These are phyloP conservation scores for Bombus soroeensis DNA, from an alignment of 1,140 invertebrate genomes.

Conservation along the genomic window DNA sequence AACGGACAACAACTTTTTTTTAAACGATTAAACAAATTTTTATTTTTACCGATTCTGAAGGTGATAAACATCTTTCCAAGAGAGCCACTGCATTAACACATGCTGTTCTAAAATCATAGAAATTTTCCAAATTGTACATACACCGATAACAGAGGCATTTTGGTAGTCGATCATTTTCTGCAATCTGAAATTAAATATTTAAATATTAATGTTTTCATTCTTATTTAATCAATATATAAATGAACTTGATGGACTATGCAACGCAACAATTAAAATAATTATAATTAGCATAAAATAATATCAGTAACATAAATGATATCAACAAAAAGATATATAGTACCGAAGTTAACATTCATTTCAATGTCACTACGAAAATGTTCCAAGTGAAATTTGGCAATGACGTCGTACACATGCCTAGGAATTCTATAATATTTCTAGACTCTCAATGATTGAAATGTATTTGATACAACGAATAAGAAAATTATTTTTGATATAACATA, in stretches of 20 bases:
- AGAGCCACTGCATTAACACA: slow-evolving; percentile 82
- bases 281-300: not conserved
- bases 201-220: not conserved
- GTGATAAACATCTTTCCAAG: slow-evolving; percentile 77
- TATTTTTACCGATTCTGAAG: slow-evolving; percentile 70
- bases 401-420: not conserved
- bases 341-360: not conserved
- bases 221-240: not conserved
- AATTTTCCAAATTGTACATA: slow-evolving; percentile 84
- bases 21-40: not conserved
- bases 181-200: slow-evolving; percentile 77
- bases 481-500: not conserved
- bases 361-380: not conserved
- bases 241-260: not conserved
- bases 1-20: not conserved
- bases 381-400: not conserved
- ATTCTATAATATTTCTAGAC: slow-evolving; percentile 9
- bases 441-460: not conserved
- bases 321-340: not conserved
- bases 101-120: slow-evolving; percentile 83
- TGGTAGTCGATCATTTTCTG: slow-evolving; percentile 81
- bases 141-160: slow-evolving; percentile 83
- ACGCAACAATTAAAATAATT: not conserved
- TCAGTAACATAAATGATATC: not conserved
- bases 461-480: not conserved